Conservation (phyloP, 2,888 invertebrate genomes). For the Trachelus iudaicus region DNA sequence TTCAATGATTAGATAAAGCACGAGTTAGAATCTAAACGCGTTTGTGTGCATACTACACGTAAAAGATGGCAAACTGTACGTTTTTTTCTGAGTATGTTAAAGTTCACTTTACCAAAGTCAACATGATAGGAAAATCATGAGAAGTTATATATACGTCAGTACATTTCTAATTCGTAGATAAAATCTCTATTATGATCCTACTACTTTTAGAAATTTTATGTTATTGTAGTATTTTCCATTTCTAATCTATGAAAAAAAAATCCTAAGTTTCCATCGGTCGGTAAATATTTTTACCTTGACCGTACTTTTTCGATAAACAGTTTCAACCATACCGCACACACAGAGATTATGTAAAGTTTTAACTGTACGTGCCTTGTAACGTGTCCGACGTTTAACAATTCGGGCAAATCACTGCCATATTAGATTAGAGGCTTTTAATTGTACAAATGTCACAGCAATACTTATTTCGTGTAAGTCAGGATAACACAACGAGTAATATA, state of each 20-base stretch:
- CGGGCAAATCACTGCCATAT: conserved; percentile 22
- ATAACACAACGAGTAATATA: conserved; percentile 9
- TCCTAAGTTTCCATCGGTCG: not conserved
- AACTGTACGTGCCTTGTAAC: conserved; percentile 7
- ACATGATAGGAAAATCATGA: not conserved
- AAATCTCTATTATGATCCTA: not conserved
- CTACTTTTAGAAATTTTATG: not conserved
- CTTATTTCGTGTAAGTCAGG: not conserved
- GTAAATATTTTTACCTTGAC: not conserved
- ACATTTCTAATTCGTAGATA: not conserved
- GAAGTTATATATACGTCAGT: not conserved
- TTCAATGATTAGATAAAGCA: not conserved
- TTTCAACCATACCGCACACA: not conserved
- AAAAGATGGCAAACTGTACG: not conserved
- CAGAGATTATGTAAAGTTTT: too few relatives aligned
- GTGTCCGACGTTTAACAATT: conserved; percentile 18
- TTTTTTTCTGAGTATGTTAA: not conserved
- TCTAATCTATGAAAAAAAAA: not conserved
- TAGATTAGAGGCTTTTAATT: conserved; percentile 10
- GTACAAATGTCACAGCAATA: conserved; percentile 9
- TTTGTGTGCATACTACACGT: not conserved
- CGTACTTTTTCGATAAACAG: not conserved
- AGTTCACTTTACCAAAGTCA: not conserved
- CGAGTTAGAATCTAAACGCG: not conserved
- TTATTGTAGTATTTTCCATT: not conserved